Base-by-base conservation (phyloP, 1,140 invertebrate species). In the Drosophila ambigua region DNA sequence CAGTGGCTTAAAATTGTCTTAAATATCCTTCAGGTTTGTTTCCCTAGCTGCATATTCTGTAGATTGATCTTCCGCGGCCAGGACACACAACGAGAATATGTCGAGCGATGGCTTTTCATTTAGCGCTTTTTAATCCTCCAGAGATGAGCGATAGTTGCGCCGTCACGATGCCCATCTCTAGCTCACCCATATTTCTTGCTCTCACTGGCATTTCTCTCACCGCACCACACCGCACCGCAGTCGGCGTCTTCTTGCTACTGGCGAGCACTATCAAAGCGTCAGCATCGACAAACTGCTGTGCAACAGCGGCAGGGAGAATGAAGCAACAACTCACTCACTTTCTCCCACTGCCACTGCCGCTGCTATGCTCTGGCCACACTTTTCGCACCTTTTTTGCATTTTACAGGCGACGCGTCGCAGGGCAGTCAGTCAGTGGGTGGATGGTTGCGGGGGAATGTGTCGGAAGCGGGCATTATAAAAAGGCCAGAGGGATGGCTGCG, bases 381-480 rank as follows among this genome's bases (percentile, higher is more conserved):
- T 87, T 85, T 88, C 82, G 72, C 83, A 88, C 83, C 84, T 83
- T 87, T 88, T 88, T 87, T 88, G 83, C 83, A 88, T 88, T 88
- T 88, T 72, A 72, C 74, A 78, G 78, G 74, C 20, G 20, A 20
- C 20, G 20, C 46, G 49, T 46, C 50, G 52, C 54, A 65, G 58
- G 53, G 62, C 52, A 35, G 72, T 43, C 16, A 50, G 51, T 20
- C 20, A 2, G 20, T 20, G 20, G 20, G 2, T 59, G 62, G 59
- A 66, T 24, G 20, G 24, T 46, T 15, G 28, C 11, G 23, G 31
- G 58, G 58, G 46, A 46, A 2, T n/a, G 2, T 31, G 9, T 13
- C 11, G 2, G 43, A 45, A 11, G 6, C 5, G 16, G 23, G 62
- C 15, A 61, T 41, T 64, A 73, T 44, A 64, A 62, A 65, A 51